These are phyloP conservation scores for Microctonus hyperodae DNA, from an alignment of 2,888 invertebrate species.

Conservation along the genomic window DNA sequence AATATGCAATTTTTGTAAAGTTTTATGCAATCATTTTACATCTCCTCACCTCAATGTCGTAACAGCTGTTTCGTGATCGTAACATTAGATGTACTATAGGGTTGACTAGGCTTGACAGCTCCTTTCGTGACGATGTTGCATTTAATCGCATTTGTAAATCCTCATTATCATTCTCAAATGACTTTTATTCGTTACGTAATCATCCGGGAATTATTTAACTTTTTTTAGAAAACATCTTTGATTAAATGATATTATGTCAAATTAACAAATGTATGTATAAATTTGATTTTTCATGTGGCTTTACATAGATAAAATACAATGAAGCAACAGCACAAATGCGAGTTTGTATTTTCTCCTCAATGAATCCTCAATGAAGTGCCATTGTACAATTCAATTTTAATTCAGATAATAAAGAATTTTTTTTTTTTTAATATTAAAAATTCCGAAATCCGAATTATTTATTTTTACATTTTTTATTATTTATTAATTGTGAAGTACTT, in stretches of 20 bases:
- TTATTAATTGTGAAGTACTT: too few relatives aligned
- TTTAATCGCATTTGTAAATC: conserved; percentile 15
- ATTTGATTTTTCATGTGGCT: background rate
- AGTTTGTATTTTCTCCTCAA: background rate
- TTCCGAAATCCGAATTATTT: too few relatives aligned
- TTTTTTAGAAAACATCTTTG: background rate
- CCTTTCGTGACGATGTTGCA: conserved; percentile 9
- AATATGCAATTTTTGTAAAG: conserved; percentile 27
- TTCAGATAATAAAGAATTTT: too few relatives aligned
- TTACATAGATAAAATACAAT: background rate
- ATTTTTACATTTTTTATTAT: too few relatives aligned
- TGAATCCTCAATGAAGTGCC: background rate
- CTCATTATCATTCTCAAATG: conserved; percentile 1
- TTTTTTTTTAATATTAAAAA: too few relatives aligned
- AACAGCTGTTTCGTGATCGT: conserved; percentile 23
- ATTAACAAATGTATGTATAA: too few relatives aligned
- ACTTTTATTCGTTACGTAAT: conserved; percentile 1
- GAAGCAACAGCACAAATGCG: background rate
- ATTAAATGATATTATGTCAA: background rate
- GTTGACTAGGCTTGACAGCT: conserved; percentile 13
- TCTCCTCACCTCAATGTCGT: conserved; percentile 29
- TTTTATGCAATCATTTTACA: conserved; percentile 29
- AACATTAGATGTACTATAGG: conserved; percentile 24
- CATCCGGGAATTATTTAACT: background rate
- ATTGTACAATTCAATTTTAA: too few relatives aligned